Evolutionary conservation across 2,888 invertebrate genomes (phyloP), one percentile per base, ranked within the genome.

Genomic region (Trissolcus brochymenae): DNA sequence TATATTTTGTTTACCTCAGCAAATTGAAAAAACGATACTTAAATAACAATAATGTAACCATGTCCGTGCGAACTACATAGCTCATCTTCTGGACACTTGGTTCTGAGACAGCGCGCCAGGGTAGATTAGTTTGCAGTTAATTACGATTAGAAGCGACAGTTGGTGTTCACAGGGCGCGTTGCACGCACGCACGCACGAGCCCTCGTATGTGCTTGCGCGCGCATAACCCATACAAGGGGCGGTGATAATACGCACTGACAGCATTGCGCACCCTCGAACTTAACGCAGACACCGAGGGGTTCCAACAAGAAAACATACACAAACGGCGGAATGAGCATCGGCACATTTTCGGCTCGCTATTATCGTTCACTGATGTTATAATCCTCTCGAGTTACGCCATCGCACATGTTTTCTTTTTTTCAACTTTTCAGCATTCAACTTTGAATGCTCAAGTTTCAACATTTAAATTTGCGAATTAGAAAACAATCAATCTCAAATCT

Each of bases 121-220:
- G 82, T 80, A 82, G 86, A 87, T 87, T 85, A 84, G 86, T 85
- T 83, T 50, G 79, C 80, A 84, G 84, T 83, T 82, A 84, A 85
- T 87, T 85, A 88, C 87, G 88, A 88, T 88, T 87, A 86, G 86
- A 87, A 81, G 82, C 85, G 88, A 88, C 88, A 88, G 88, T 88
- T 88, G 88, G 88, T 82, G 83, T 76, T 70, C 40, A 60, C 71
- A 46, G 81, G 49, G 51, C 60, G 60, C 60, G 41, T 66, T 66
- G 4, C 14, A 16, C 53, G 56, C 76, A 68, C 55, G 74, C 53
- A 68, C 57, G 64, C 67, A 66, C 71, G 65, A 73, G 65, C 66
- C 54, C 57, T 57, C 56, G 71, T 55, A 55, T 16, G 51, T 64
- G 51, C 46, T 64, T 40, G 70, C 62, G 64, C 62, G 60, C 62